Evolutionary conservation across 2,797 vertebrate genomes (phyloP).

Genomic region (Silurus aristotelis): DNA sequence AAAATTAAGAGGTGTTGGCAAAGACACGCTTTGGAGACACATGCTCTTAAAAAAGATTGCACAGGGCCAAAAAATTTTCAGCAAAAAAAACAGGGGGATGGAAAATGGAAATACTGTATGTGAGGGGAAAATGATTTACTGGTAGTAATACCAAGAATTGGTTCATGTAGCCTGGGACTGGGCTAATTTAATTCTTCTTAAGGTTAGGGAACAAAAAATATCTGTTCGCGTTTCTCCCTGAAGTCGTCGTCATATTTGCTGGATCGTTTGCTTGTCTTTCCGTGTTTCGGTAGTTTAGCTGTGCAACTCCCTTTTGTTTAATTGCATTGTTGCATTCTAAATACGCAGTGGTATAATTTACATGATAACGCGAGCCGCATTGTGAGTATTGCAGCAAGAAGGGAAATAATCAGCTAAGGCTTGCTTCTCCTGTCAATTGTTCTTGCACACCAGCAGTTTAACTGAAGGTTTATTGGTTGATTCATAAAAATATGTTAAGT

Average conservation of each 20-base stretch:
- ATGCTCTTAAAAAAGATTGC: constrained; percentile 35
- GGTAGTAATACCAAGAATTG: neutral
- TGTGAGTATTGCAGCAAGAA: no score
- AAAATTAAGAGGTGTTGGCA: constrained; percentile 60
- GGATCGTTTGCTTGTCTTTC: neutral
- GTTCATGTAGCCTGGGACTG: neutral
- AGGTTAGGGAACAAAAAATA: neutral
- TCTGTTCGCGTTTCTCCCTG: neutral
- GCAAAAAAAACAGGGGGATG: constrained; percentile 1
- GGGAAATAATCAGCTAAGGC: neutral
- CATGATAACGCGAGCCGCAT: neutral
- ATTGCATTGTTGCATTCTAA: neutral
- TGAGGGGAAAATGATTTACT: neutral
- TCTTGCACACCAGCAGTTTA: neutral
- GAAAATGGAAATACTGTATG: neutral
- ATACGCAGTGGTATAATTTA: neutral
- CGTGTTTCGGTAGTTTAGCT: no score
- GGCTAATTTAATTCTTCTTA: neutral
- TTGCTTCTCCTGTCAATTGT: neutral
- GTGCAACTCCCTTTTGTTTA: neutral
- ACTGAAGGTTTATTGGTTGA: neutral
- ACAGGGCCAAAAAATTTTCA: constrained; percentile 11
- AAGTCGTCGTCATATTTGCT: neutral
- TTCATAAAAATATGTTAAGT: neutral
- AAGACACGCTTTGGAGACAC: constrained; percentile 47